Base-by-base conservation (phyloP, 2,113 vertebrate genomes). In the Hiodon alosoides region DNA sequence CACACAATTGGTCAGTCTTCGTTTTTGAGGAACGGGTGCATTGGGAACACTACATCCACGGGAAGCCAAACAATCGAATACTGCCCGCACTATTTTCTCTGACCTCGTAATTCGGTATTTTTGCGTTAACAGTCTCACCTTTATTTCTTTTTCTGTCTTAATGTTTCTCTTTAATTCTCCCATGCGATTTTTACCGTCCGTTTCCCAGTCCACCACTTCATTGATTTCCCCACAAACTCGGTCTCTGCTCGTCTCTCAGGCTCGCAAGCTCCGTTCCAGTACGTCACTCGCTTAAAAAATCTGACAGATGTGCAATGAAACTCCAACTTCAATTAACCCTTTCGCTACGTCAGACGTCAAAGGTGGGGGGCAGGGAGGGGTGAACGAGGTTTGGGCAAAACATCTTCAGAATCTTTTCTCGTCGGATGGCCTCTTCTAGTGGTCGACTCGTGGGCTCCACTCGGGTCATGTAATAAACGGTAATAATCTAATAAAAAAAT, bases 291-390 rank as follows among this genome's bases (percentile, higher is more conserved):
- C 86, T 88, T 89, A 90, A 89, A 91, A 90, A 91, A 92, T 91
- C 91, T 92, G 90, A 92, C 90, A 92, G 90, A 91, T 92, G 91
- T 90, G 90, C 89, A 87, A 89, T 90, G 90, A 91, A 92, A 92
- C 90, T 90, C 90, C 88, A 90, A 88, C 90, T 91, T 88, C 87
- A 86, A 89, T 92, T 92, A 91, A 91, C 91, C 87, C 90, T 86
- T 92, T 92, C 90, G 73, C 81, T 83, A 72, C 82, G 76, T 80
- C 54, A 71, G 68, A 17, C 57, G 67, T 77, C 73, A 82, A 83
- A 83, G 78, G 69, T 77, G 78, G 81, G 61, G 67, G 80, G 60
- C 55, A 69, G 47, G 16, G 82, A 74, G 74, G 65, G 55, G 65
- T 69, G 73, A 64, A 78, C 16, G 79, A 76, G 79, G 74, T 78